A percentile compares a stretch with the other conserved stretches of the same genome.
These are phyloP conservation scores for Cyanoramphus novaezelandiae DNA, from an alignment of 2,113 vertebrate genomes.

Conservation along the genomic window DNA sequence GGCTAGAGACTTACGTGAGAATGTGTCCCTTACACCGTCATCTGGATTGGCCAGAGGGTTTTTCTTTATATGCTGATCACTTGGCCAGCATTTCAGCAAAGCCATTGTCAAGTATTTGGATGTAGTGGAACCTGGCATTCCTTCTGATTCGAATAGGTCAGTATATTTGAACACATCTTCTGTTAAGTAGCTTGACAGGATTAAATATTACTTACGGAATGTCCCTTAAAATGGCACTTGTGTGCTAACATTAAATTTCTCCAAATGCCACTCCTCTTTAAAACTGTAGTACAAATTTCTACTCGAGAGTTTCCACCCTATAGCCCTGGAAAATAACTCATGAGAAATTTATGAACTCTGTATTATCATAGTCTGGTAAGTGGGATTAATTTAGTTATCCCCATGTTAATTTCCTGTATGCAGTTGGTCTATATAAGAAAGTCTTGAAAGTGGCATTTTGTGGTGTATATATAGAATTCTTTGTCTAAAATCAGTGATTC, in stretches of 20 bases:
- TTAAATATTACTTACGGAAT: neutral
- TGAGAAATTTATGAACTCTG: neutral
- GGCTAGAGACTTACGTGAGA: conserved; percentile 64
- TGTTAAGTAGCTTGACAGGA: neutral
- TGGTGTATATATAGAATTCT: neutral
- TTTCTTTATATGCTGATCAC: neutral
- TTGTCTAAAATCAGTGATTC: conserved; percentile 46
- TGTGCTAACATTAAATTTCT: neutral
- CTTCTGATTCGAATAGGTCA: neutral
- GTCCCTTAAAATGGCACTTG: neutral
- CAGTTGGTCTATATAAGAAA: neutral
- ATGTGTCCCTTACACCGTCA: neutral
- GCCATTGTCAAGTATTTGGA: neutral
- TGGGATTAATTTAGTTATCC: neutral
- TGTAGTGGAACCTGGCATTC: neutral
- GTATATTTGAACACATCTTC: neutral
- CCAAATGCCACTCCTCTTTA: neutral
- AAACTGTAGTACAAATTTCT: neutral
- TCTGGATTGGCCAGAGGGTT: neutral
- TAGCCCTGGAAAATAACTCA: neutral
- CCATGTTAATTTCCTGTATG: neutral
- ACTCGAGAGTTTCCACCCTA: neutral
- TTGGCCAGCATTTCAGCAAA: neutral
- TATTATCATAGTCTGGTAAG: neutral
- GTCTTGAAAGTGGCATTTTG: fast-evolving